These are phyloP conservation scores for Rhyacichthys aspro DNA, from an alignment of 2,797 vertebrate species.

Conservation along the genomic window DNA sequence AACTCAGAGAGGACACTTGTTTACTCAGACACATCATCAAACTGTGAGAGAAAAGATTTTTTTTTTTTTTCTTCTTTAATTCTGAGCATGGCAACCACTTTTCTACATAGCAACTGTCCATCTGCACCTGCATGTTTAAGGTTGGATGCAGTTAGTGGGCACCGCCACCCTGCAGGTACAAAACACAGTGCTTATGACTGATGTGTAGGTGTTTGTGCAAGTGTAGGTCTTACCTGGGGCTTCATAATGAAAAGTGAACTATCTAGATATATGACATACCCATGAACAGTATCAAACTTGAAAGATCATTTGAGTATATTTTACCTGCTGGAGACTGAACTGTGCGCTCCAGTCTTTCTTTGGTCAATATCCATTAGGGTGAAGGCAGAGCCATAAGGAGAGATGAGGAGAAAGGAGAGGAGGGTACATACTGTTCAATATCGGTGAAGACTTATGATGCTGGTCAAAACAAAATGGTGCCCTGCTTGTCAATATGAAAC, in stretches of 20 bases:
- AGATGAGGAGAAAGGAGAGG: background rate
- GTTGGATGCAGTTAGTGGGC: slow-evolving; percentile 16
- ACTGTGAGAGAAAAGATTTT: slow-evolving; percentile 19
- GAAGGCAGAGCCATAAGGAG: slow-evolving; percentile 31
- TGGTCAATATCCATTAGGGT: slow-evolving; percentile 66
- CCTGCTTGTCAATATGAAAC: background rate
- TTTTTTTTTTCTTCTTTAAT: slow-evolving; percentile 31
- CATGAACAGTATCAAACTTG: too few relatives aligned
- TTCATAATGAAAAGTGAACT: background rate
- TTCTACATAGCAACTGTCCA: slow-evolving; percentile 38
- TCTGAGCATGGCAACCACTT: slow-evolving; percentile 27
- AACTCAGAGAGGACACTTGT: slow-evolving; percentile 11
- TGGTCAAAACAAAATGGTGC: background rate
- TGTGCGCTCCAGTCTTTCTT: slow-evolving; percentile 30
- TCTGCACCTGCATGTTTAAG: slow-evolving; percentile 18
- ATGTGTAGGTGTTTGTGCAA: background rate
- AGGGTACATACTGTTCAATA: slow-evolving; percentile 18
- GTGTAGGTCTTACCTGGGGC: background rate
- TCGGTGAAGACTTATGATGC: slow-evolving; percentile 2
- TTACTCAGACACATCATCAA: slow-evolving; percentile 25
- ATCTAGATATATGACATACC: too few relatives aligned
- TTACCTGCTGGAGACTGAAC: background rate
- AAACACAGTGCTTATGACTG: slow-evolving; percentile 11
- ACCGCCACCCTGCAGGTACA: slow-evolving; percentile 6
- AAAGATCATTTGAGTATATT: too few relatives aligned